A percentile compares a stretch with the other conserved stretches of the same genome.
Evolutionary conservation across 2,888 invertebrate species (phyloP).

Genomic region (Thecophora atra): DNA sequence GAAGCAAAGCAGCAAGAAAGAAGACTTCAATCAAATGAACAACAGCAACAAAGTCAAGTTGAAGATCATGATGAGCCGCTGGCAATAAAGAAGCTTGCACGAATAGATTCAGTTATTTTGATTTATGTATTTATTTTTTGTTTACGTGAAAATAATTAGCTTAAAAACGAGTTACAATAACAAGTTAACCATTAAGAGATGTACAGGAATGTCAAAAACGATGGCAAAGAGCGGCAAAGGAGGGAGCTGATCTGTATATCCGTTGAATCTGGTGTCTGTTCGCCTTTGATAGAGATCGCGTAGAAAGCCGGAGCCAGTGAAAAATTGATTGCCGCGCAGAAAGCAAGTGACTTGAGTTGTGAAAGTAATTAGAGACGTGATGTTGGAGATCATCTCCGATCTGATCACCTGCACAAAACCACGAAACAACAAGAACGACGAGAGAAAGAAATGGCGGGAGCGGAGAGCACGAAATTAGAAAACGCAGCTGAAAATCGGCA

Average conservation of each 20-base stretch:
- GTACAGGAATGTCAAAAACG: not conserved
- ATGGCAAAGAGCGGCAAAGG: not conserved
- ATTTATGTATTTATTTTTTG: slow-evolving; percentile 13
- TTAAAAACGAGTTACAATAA: slow-evolving; percentile 16
- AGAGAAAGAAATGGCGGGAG: too few relatives aligned
- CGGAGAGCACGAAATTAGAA: too few relatives aligned
- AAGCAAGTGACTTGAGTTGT: slow-evolving; percentile 18
- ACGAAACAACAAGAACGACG: not conserved
- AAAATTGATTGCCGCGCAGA: slow-evolving; percentile 2
- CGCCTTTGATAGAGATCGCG: slow-evolving; percentile 15
- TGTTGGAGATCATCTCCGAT: slow-evolving; percentile 10
- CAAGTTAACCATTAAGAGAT: not conserved
- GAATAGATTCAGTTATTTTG: not conserved
- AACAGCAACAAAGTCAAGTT: slow-evolving; percentile 3
- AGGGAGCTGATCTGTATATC: not conserved
- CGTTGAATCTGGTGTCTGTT: not conserved
- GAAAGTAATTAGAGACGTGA: slow-evolving; percentile 35
- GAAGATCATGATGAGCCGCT: too few relatives aligned
- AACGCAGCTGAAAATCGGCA: too few relatives aligned
- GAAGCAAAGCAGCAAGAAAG: too few relatives aligned
- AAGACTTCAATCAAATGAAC: not conserved
- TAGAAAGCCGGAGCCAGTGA: not conserved
- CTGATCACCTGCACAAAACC: slow-evolving; percentile 15
- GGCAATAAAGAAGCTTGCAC: too few relatives aligned
- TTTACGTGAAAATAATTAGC: not conserved